A percentile compares a stretch with the other conserved stretches of the same genome.
Conservation (phyloP, 2,888 invertebrate species). For the Amblyjoppa proteus region DNA sequence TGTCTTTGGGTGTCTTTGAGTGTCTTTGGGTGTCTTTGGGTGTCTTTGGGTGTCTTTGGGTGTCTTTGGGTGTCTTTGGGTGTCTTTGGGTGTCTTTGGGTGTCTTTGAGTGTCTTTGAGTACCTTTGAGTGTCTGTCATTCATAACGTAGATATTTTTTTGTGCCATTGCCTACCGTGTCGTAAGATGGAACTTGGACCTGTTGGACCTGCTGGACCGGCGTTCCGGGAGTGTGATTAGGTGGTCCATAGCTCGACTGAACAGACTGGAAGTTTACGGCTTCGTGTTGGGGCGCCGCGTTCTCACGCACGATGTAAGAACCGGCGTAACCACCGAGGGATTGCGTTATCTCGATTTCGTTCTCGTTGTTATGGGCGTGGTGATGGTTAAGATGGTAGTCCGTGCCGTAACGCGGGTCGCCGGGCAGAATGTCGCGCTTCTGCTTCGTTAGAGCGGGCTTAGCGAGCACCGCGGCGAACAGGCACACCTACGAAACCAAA, state of each 20-base stretch:
- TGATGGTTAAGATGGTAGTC: constrained; percentile 81
- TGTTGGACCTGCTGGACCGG: constrained; percentile 39
- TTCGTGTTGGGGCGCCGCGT: not conserved
- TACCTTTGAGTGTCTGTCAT: too few species aligned
- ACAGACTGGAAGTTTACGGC: constrained; percentile 34
- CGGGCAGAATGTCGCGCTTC: constrained; percentile 79
- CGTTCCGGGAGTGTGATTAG: constrained; percentile 68
- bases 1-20: too few species aligned
- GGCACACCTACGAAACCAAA: constrained; percentile 77
- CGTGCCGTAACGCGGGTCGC: constrained; percentile 82
- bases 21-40: too few species aligned
- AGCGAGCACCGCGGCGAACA: constrained; percentile 76
- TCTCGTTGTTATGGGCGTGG: constrained; percentile 67
- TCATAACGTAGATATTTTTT: too few species aligned
- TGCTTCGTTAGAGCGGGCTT: constrained; percentile 71
- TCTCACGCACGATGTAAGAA: constrained; percentile 42
- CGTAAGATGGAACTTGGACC: not conserved
- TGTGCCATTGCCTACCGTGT: not conserved
- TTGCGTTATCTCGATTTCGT: constrained; percentile 67
- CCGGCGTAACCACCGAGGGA: constrained; percentile 66
- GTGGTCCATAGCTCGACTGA: constrained; percentile 73
- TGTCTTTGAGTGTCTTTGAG: too few species aligned
- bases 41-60: too few species aligned
- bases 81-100: too few species aligned
- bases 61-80: too few species aligned